Evolutionary conservation across 2,888 invertebrate genomes (phyloP), one percentile per base, ranked within the genome.

Genomic region (Drosophila fungiperda): DNA sequence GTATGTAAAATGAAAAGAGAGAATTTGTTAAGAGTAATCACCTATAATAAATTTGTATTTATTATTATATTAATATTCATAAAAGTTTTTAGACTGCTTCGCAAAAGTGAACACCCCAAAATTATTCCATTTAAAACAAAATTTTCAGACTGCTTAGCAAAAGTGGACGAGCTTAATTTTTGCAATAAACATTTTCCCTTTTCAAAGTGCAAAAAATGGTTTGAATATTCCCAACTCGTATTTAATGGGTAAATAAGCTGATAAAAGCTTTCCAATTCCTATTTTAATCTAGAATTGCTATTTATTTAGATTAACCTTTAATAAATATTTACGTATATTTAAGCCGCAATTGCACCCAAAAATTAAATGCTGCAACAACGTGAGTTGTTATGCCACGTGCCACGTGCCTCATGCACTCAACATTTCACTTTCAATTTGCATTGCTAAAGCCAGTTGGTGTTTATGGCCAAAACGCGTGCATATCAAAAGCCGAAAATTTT

Each of bases 341-440:
- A 23, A 20, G 40, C n/a, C 40, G 1, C 35, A 52, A 35, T 9
- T n/a, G 35, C 54, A 52, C n/a, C 60, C 23, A 8, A 12, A 15
- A 54, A 17, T 17, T 20, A n/a, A 29, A 55, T 15, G 38, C n/a
- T 29, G 26, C n/a, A 55, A n/a, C n/a, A 55, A 3, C 26, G 17
- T 29, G 20, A 53, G 76, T 64, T 68, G 73, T 67, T 64, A 55
- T 65, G 66, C 40, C 55, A 29, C 80, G 65, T 68, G 74, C 68
- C 67, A 60, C 68, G 64, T 40, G 64, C 59, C 40, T 7, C 45
- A 48, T 49, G 32, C 66, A 68, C 78, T 83, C 72, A 72, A 72
- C 83, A 83, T 87, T 85, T 87, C 85, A 87, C 83, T 85, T 85
- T 87, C 85, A 85, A 85, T 85, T 87, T 85, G 83, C 80, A 72